phyloP scores from a whole-genome alignment of 1,140 invertebrate species.

The Leptinotarsa texana region DNA sequence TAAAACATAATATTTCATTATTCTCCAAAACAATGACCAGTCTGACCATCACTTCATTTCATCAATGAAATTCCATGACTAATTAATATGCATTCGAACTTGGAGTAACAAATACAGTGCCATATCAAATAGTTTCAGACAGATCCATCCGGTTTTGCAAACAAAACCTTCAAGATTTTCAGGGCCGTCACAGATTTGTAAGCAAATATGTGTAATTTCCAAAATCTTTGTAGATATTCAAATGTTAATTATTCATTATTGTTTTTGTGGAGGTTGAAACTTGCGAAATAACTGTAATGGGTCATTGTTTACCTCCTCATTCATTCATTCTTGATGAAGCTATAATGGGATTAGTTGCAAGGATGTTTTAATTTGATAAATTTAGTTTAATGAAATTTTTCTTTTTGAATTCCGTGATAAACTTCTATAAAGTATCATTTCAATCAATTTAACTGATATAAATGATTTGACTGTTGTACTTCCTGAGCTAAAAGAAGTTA shows the following conservation, averaged over 20 bases:
- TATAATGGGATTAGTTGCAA: too few species aligned
- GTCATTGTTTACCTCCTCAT: not conserved
- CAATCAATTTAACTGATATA: too few species aligned
- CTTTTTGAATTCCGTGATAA: too few species aligned
- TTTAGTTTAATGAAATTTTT: too few species aligned
- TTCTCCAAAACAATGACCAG: not conserved
- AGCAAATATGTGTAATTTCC: constrained; percentile 3
- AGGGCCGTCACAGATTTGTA: not conserved
- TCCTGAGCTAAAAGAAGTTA: too few species aligned
- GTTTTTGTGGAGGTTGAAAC: not conserved
- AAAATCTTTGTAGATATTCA: not conserved
- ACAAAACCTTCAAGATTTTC: not conserved
- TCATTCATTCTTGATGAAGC: not conserved
- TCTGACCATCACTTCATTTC: not conserved
- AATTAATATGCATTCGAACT: not conserved
- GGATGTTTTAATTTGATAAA: too few species aligned
- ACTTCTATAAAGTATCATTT: too few species aligned
- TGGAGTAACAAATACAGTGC: not conserved
- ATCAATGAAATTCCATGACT: not conserved
- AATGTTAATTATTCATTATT: constrained; percentile 2
- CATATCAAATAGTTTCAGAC: not conserved
- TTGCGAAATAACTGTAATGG: not conserved
- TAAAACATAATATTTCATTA: too few species aligned
- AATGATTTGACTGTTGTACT: too few species aligned
- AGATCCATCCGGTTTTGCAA: constrained; percentile 3